A percentile compares a stretch with the other conserved stretches of the same genome.
These are phyloP conservation scores for Puffinus mauretanicus DNA, from an alignment of 2,113 vertebrate species.

Conservation along the genomic window DNA sequence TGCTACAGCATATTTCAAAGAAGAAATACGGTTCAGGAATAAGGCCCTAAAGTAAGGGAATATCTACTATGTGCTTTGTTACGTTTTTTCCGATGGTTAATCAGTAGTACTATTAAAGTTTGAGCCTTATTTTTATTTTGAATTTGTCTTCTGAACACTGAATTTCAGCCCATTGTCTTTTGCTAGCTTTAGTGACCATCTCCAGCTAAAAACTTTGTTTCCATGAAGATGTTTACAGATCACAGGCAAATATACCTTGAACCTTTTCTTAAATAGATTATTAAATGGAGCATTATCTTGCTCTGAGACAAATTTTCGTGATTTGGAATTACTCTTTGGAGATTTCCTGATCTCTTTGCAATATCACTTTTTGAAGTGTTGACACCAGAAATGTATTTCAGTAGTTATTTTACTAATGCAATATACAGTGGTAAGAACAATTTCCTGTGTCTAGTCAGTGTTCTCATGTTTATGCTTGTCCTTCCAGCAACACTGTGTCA, in stretches of 20 bases:
- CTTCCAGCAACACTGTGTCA: background rate
- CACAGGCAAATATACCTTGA: background rate
- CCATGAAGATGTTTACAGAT: background rate
- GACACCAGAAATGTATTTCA: background rate
- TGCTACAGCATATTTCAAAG: background rate
- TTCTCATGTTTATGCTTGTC: background rate
- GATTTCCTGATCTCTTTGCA: background rate
- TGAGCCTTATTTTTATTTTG: background rate
- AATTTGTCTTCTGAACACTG: background rate
- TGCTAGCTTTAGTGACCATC: background rate
- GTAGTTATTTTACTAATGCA: background rate
- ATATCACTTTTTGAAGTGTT: background rate
- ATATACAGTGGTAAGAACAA: background rate
- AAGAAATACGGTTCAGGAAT: background rate
- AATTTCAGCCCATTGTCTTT: background rate
- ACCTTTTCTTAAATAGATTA: background rate
- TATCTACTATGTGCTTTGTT: background rate
- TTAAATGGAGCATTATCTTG: background rate
- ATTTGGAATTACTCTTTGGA: background rate
- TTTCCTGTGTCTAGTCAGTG: background rate
- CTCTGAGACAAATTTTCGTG: background rate
- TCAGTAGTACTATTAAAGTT: background rate
- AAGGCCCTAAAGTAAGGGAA: background rate
- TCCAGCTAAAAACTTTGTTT: background rate
- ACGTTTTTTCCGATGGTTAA: background rate